Evolutionary conservation across 2,797 vertebrate species (phyloP), one percentile per base, ranked within the genome.

Genomic region (Girardinus metallicus): DNA sequence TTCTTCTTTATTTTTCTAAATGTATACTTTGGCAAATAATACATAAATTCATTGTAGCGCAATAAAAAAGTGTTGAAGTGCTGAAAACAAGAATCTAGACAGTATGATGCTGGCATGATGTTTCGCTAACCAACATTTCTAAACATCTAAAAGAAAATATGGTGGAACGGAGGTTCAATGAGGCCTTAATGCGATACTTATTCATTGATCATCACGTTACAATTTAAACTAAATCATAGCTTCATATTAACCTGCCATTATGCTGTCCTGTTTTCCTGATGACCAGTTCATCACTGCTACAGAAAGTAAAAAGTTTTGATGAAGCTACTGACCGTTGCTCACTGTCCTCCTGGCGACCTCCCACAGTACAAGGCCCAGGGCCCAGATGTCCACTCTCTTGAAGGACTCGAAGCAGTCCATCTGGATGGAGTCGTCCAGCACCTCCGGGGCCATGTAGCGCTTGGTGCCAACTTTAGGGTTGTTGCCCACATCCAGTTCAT

Each of bases 381-480:
- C 98, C 97, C 97, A 99, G 93, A 99, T 99, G 86, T 99, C 98
- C 26, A 99, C 98, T 47, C 98, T 94, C 90, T 99, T 99, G 86
- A 96, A 99, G 57, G 98, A 99, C 94, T 99, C 98, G 0, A 99
- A 99, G 91, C 98, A 99, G 94, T 99, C 98, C 73, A 96, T 97
- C 92, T 99, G 98, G 91, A 99, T 99, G 1, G 96, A 97, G 91
- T 99, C 98, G 13, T 99, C 98, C 10, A 99, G 88, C 46, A 99
- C 97, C 74, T 99, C 98, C 0, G 98, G 98, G 2, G 98, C 98
- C 98, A 99, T 99, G 95, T 99, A 99, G 79, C 98, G 97, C 80
- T 99, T 99, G 76, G 98, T 99, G 53, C 98, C 98, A 81, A 99
- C 98, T 1, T 99, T 98, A 7, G 98, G 98, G 64, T 99, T 99